Conservation (phyloP, 2,113 vertebrate genomes). For the Oreochromis spilurus region DNA sequence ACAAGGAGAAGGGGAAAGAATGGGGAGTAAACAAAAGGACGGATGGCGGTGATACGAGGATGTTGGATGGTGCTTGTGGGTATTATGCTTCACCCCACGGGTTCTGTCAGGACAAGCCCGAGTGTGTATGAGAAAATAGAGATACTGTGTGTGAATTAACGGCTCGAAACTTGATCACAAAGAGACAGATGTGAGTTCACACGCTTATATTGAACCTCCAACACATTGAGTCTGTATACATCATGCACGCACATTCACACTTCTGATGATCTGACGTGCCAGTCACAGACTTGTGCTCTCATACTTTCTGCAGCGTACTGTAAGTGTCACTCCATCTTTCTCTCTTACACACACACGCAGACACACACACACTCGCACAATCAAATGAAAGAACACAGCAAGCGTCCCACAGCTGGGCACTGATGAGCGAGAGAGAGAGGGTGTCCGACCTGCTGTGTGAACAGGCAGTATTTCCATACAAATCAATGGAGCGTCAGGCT, state of each 20-base stretch:
- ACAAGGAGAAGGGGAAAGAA: slow-evolving; percentile 20
- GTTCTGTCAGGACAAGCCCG: slow-evolving; percentile 5
- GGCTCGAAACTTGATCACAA: slow-evolving; percentile 13
- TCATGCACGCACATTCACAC: neutral
- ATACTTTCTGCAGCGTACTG: neutral
- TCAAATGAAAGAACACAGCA: slow-evolving; percentile 40
- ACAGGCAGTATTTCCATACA: slow-evolving; percentile 70
- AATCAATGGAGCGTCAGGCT: slow-evolving; percentile 66
- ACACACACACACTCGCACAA: slow-evolving; percentile 10
- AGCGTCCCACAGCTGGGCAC: slow-evolving; percentile 52
- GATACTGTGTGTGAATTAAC: slow-evolving; percentile 3
- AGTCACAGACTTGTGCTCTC: neutral
- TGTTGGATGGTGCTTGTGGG: slow-evolving; percentile 26
- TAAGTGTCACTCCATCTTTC: neutral
- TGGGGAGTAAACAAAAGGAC: slow-evolving; percentile 30
- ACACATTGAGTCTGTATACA: neutral
- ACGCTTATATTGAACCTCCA: slow-evolving; percentile 16
- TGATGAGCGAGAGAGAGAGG: slow-evolving; percentile 39
- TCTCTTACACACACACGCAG: neutral
- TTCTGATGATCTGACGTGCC: neutral
- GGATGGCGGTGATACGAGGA: slow-evolving; percentile 23
- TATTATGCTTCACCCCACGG: slow-evolving; percentile 32
- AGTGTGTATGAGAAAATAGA: neutral
- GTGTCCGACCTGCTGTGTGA: slow-evolving; percentile 58
- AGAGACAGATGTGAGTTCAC: slow-evolving; percentile 41